Conservation (phyloP, 2,888 invertebrate species). For the Leptopilina drosophilae region DNA sequence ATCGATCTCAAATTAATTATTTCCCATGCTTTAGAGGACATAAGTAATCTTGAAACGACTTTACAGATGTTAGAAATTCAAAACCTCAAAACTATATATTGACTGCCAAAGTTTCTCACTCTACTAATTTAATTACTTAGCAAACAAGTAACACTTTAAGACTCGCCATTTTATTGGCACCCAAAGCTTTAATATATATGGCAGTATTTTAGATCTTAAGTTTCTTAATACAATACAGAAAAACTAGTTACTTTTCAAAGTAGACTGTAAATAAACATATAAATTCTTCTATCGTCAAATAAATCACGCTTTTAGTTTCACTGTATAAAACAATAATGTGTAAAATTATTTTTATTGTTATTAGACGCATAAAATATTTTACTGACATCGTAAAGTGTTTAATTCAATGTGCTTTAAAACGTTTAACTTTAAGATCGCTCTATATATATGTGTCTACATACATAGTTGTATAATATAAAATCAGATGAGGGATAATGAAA, state of each 20-base stretch:
- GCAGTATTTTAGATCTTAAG: no score
- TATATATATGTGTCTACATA: not conserved
- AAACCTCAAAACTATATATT: slow-evolving; percentile 5
- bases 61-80: not conserved
- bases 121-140: slow-evolving; percentile 6
- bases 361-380: no score
- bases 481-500: not conserved
- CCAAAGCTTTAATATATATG: no score
- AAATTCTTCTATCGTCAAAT: no score
- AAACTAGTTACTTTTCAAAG: no score
- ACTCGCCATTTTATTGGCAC: not conserved
- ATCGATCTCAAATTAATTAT: slow-evolving; percentile 7
- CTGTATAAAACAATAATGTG: no score
- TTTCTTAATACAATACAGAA: no score
- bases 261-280: no score
- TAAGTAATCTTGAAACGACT: slow-evolving; percentile 6
- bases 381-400: not conserved
- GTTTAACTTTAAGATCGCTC: not conserved
- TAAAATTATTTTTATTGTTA: no score
- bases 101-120: slow-evolving; percentile 9
- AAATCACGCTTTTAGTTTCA: no score
- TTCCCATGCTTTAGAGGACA: not conserved
- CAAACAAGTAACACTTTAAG: slow-evolving; percentile 4
- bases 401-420: not conserved
- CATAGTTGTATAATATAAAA: no score